These are phyloP conservation scores for Nymphalis io DNA, from an alignment of 1,140 invertebrate species.

Conservation along the genomic window DNA sequence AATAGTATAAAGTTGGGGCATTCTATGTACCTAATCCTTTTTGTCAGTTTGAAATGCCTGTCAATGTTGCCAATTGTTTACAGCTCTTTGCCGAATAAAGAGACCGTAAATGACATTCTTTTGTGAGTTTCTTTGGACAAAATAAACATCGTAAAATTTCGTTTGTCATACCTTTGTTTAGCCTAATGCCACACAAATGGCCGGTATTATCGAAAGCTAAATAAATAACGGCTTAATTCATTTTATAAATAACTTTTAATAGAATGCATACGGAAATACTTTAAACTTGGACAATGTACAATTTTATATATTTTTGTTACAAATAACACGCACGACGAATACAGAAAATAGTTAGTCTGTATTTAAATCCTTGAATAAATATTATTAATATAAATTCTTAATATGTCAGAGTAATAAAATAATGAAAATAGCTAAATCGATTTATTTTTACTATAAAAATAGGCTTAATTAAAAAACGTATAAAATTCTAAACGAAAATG, in stretches of 20 bases:
- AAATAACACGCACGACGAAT: neutral
- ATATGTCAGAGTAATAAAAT: no score
- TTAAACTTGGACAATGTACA: constrained; percentile 11
- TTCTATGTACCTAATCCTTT: constrained; percentile 66
- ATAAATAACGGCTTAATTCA: constrained; percentile 19
- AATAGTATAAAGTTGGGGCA: constrained; percentile 36
- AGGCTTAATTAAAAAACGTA: no score
- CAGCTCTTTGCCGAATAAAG: constrained; percentile 64
- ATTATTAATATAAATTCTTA: no score
- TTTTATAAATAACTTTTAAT: constrained; percentile 34
- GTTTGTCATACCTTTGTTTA: constrained; percentile 58
- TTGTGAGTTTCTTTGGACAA: constrained; percentile 60
- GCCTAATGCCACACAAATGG: constrained; percentile 36
- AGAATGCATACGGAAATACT: constrained; percentile 23
- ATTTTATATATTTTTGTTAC: neutral
- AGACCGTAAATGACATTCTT: constrained; percentile 69
- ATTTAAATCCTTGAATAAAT: neutral
- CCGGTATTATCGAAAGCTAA: constrained; percentile 13
- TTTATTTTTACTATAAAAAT: no score
- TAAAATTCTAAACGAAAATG: no score
- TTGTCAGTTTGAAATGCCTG: constrained; percentile 67
- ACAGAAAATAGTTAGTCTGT: neutral
- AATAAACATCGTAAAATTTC: constrained; percentile 75
- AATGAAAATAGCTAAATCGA: no score
- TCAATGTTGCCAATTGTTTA: constrained; percentile 77